Conservation (phyloP, 2,888 invertebrate genomes). For the Diachrysia chrysitis region DNA sequence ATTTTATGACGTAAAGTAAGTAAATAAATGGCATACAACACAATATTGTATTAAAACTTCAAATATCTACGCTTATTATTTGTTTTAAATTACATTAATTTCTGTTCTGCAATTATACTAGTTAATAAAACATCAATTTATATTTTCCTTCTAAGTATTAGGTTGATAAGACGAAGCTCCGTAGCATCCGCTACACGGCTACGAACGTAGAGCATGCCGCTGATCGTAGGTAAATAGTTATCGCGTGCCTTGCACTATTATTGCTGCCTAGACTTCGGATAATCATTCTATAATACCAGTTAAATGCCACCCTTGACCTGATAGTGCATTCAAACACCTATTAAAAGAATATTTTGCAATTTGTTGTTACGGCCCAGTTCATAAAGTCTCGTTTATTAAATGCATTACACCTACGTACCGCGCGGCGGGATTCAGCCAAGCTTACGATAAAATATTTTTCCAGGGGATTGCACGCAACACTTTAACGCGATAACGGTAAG, state of each 20-base stretch:
- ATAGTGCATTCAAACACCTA: conserved; percentile 67
- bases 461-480: conserved; percentile 41
- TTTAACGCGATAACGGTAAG: conserved; percentile 26
- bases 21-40: no score
- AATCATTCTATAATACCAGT: conserved; percentile 75
- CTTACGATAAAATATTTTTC: conserved; percentile 38
- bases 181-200: conserved; percentile 28
- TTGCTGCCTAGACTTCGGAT: conserved; percentile 74
- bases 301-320: conserved; percentile 79
- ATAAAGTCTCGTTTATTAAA: conserved; percentile 36
- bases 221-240: conserved; percentile 58
- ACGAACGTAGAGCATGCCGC: conserved; percentile 39
- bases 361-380: conserved; percentile 38
- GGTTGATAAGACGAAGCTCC: background rate
- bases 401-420: conserved; percentile 21
- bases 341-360: conserved; percentile 63
- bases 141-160: background rate
- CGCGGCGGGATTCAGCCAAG: conserved; percentile 20
- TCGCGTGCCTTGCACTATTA: conserved; percentile 79
- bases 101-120: no score
- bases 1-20: background rate
- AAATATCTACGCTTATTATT: no score
- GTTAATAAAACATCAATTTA: no score
- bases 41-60: no score
- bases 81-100: no score